Conservation (phyloP, 2,888 invertebrate genomes). For the Malthinus flaveolus region DNA sequence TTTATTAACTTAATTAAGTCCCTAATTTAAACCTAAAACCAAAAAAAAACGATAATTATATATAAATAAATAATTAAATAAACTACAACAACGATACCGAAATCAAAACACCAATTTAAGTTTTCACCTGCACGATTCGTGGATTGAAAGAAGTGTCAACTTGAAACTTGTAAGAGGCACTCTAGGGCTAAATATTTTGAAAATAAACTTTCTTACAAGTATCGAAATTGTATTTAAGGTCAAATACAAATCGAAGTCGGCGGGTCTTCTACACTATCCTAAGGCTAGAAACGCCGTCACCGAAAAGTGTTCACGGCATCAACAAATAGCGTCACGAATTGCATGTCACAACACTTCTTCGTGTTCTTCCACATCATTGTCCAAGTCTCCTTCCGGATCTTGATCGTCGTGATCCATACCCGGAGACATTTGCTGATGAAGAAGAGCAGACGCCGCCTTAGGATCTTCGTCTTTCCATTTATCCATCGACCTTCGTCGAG, state of each 20-base stretch:
- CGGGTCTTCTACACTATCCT: constrained; percentile 43
- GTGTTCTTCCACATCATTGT: constrained; percentile 60
- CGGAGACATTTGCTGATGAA: constrained; percentile 55
- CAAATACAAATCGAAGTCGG: constrained; percentile 36
- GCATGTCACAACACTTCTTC: constrained; percentile 63
- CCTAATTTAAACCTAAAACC: constrained; percentile 1
- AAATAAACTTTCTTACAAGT: constrained; percentile 13
- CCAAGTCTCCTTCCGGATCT: constrained; percentile 56
- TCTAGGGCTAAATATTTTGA: constrained; percentile 19
- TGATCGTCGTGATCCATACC: constrained; percentile 54
- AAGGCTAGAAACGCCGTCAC: constrained; percentile 45
- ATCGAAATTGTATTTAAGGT: constrained; percentile 24
- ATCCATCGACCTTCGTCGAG: constrained; percentile 95
- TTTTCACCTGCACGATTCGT: neutral
- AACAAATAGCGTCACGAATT: constrained; percentile 56
- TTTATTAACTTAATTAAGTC: neutral
- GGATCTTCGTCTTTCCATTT: constrained; percentile 97
- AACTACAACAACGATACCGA: constrained; percentile 1
- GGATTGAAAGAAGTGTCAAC: constrained; percentile 3
- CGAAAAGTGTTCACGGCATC: constrained; percentile 53
- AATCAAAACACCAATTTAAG: constrained; percentile 1
- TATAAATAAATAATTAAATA: constrained; percentile 5
- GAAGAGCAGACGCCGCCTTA: constrained; percentile 56
- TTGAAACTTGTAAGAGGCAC: constrained; percentile 18
- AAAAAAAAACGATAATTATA: constrained; percentile 1